These are phyloP conservation scores for Halocaridina rubra DNA, from an alignment of 2,888 invertebrate genomes.

Conservation along the genomic window DNA sequence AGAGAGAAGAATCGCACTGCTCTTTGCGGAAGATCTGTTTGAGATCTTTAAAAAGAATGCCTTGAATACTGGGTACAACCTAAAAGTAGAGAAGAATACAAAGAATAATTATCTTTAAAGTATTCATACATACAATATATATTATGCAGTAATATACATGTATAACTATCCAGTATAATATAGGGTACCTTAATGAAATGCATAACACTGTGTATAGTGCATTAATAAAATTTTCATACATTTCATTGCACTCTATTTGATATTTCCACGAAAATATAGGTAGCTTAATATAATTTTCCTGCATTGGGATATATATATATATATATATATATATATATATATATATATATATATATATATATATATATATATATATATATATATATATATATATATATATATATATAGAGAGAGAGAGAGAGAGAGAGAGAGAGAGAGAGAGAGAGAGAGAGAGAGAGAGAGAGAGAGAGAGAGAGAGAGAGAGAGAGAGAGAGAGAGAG, in stretches of 20 bases:
- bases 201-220: too few relatives aligned
- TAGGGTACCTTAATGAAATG: too few relatives aligned
- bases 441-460: background rate
- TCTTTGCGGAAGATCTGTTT: conserved; percentile 98
- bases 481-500: background rate
- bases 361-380: too few relatives aligned
- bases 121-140: too few relatives aligned
- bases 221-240: too few relatives aligned
- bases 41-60: conserved; percentile 98
- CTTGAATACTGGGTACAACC: conserved; percentile 98
- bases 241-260: too few relatives aligned
- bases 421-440: background rate
- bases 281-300: background rate
- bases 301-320: background rate
- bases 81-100: conserved; percentile 67
- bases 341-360: too few relatives aligned
- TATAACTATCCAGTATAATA: too few relatives aligned
- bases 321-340: background rate
- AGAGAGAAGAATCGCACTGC: conserved; percentile 97
- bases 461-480: background rate
- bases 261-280: too few relatives aligned
- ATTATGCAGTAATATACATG: too few relatives aligned
- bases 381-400: too few relatives aligned
- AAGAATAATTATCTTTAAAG: background rate
- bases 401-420: background rate